Base-by-base conservation (phyloP, 2,888 invertebrate genomes). In the Tipula helvola region DNA sequence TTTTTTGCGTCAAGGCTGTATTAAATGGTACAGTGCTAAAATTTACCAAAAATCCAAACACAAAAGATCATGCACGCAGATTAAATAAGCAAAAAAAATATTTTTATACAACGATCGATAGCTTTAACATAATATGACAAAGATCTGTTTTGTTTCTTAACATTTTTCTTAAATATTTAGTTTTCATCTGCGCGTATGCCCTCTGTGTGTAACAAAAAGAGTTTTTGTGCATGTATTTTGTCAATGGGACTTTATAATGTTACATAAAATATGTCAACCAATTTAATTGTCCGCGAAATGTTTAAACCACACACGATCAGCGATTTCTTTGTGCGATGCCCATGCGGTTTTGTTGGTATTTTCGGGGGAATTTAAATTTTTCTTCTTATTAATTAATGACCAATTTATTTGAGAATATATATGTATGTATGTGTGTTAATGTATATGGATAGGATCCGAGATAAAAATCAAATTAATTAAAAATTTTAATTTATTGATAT, bases 291-390 rank as follows among this genome's bases (percentile, higher is more conserved):
- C 2, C 28, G 84, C 84, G 84, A 84, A 84, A 84, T 84, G 84
- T 84, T 84, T n/a, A 84, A 84, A 84, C 84, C 84, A 84, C 84
- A 84, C 84, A 84, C 84, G 84, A 84, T 84, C 84, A 84, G 5
- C 71, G 16, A 84, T 84, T 39, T 39, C 41, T 84, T 39, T 39
- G 39, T 39, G 5, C 39, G 28, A 28, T 28, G 28, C 28, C 28
- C 28, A 28, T 39, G 39, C 7, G 39, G 39, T 39, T 39, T 84
- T 36, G 84, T 39, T 39, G 36, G 36, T 84, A 16, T 84, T 84
- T 84, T 84, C 39, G 16, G 41, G n/a, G 16, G 36, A 41, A 39
- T 84, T 36, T 84, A 5, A 28, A 16, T 84, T 71, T 71, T n/a
- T 71, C n/a, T 71, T 84, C 41, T 84, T 84, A 84, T 84, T 84